phyloP scores from a whole-genome alignment of 2,797 vertebrate genomes.

The Trachops cirrhosus region DNA sequence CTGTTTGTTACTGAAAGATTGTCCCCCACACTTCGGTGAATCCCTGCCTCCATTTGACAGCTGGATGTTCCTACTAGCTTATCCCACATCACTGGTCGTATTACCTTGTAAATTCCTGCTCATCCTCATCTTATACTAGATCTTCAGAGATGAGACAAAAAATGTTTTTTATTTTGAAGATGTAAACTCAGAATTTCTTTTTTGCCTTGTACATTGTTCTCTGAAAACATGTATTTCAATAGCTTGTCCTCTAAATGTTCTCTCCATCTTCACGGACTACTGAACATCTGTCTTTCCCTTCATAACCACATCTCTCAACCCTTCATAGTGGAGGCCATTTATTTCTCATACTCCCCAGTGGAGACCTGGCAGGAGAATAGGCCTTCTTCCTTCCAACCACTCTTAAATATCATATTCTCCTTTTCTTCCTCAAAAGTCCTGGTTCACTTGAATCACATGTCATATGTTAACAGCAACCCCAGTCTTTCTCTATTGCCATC shows the following conservation, averaged over 20 bases:
- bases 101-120: background rate
- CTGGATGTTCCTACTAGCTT: background rate
- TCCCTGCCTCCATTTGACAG: background rate
- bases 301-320: accelerated
- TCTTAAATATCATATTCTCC: background rate
- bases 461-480: accelerated
- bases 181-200: background rate
- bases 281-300: background rate
- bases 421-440: background rate
- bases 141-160: background rate
- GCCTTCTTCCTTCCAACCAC: background rate
- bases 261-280: background rate
- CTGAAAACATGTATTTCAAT: background rate
- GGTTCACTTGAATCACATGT: background rate
- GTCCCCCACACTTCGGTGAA: background rate
- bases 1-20: background rate
- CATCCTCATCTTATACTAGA: background rate
- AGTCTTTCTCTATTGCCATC: background rate
- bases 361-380: background rate
- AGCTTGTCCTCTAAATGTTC: background rate
- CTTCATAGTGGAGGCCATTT: background rate
- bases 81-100: background rate
- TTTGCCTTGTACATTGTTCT: background rate
- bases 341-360: background rate
- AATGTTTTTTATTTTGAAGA: background rate